Evolutionary conservation across 1,140 invertebrate genomes (phyloP).

Genomic region (Listronotus bonariensis): DNA sequence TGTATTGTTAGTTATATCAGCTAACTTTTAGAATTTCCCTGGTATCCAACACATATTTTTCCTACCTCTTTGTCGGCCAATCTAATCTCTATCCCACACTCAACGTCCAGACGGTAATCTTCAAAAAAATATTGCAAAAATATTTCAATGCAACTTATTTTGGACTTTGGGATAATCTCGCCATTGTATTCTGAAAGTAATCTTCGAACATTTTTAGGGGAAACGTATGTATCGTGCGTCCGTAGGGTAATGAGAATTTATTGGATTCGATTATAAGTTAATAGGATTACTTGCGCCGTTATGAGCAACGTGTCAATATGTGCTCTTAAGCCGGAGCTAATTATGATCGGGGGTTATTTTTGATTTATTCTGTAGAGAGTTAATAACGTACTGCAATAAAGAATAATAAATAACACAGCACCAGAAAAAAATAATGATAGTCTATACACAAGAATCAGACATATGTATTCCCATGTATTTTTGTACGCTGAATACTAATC

Average conservation of each 20-base stretch:
- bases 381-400: no score
- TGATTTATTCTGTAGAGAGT: no score
- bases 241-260: constrained; percentile 20
- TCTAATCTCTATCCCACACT: constrained; percentile 1
- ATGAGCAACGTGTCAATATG: constrained; percentile 17
- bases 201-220: constrained; percentile 8
- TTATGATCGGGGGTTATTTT: no score
- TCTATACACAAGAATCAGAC: no score
- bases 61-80: neutral
- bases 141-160: constrained; percentile 11
- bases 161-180: constrained; percentile 8
- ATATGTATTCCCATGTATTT: no score
- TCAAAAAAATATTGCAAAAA: constrained; percentile 6
- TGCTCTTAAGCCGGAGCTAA: neutral
- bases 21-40: neutral
- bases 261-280: constrained; percentile 20
- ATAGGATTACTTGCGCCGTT: constrained; percentile 14
- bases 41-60: neutral
- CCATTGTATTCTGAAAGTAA: constrained; percentile 9
- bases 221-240: constrained; percentile 7
- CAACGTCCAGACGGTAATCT: neutral
- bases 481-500: no score
- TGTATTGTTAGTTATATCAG: no score
- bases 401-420: no score
- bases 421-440: no score